Conservation (phyloP, 2,113 vertebrate genomes). For the Cephalopholis sonnerati region DNA sequence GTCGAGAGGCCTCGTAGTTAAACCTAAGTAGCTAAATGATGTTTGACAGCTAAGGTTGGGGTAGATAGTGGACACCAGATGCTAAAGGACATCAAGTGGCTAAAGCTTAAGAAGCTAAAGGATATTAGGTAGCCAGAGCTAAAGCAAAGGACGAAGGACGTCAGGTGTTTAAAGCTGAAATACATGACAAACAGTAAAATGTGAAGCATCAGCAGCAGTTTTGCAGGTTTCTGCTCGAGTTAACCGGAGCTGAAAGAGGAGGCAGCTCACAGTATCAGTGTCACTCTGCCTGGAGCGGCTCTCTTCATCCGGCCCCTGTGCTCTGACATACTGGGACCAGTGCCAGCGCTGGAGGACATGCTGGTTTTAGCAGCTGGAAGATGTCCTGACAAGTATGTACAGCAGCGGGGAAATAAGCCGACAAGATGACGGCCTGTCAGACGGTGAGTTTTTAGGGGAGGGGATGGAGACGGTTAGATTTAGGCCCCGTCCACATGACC, state of each 20-base stretch:
- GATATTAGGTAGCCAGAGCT: neutral
- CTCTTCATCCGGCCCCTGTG: slow-evolving; percentile 22
- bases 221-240: slow-evolving; percentile 19
- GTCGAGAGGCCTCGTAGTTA: neutral
- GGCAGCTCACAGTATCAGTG: slow-evolving; percentile 38
- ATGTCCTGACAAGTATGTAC: slow-evolving; percentile 41
- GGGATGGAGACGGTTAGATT: neutral
- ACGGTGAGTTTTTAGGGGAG: neutral
- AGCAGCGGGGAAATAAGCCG: neutral
- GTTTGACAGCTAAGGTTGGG: too few relatives aligned
- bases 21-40: too few relatives aligned
- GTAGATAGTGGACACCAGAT: too few relatives aligned
- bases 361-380: slow-evolving; percentile 52
- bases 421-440: slow-evolving; percentile 22
- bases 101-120: neutral
- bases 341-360: slow-evolving; percentile 55
- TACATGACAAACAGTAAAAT: neutral
- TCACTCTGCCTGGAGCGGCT: slow-evolving; percentile 32
- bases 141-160: neutral
- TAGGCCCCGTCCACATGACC: too few relatives aligned
- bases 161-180: neutral
- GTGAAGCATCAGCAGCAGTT: neutral
- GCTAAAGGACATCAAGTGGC: neutral
- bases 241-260: slow-evolving; percentile 23
- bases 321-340: slow-evolving; percentile 53